Evolutionary conservation across 2,888 invertebrate species (phyloP).

Genomic region (Drosophila percnosoma): DNA sequence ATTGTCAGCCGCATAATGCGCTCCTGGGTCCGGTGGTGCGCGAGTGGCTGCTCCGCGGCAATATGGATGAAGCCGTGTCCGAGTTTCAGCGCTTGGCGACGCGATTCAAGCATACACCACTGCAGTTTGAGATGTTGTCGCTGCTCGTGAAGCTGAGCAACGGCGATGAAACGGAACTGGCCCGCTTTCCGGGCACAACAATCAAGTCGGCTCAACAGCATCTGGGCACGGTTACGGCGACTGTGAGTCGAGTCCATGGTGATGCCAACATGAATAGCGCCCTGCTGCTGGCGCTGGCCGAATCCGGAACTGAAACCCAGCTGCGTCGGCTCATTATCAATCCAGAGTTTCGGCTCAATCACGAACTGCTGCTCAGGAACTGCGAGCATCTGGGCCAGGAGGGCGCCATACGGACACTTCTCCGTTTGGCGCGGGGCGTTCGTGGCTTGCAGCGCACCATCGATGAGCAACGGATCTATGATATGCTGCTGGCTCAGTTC

Average conservation of each 20-base stretch:
- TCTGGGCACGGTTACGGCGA: slow-evolving; percentile 82
- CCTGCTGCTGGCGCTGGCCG: slow-evolving; percentile 85
- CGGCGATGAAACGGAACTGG: slow-evolving; percentile 47
- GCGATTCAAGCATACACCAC: slow-evolving; percentile 87
- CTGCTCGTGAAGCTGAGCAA: slow-evolving; percentile 83
- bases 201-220: slow-evolving; percentile 81
- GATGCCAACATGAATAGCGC: slow-evolving; percentile 83
- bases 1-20: slow-evolving; percentile 87
- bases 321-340: slow-evolving; percentile 86
- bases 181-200: slow-evolving; percentile 58
- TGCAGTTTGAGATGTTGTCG: slow-evolving; percentile 88
- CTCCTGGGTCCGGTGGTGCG: slow-evolving; percentile 88
- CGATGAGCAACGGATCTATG: slow-evolving; percentile 82
- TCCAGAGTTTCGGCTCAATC: slow-evolving; percentile 86
- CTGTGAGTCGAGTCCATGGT: slow-evolving; percentile 85
- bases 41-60: slow-evolving; percentile 87
- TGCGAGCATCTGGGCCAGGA: slow-evolving; percentile 85
- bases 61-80: slow-evolving; percentile 85
- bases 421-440: slow-evolving; percentile 81
- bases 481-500: slow-evolving; percentile 81
- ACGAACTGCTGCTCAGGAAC: slow-evolving; percentile 86
- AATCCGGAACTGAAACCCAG: slow-evolving; percentile 85
- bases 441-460: slow-evolving; percentile 81
- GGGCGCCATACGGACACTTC: slow-evolving; percentile 76
- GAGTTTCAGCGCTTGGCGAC: slow-evolving; percentile 86